These are phyloP conservation scores for Sitobion miscanthi DNA, from an alignment of 1,140 invertebrate genomes.

Conservation along the genomic window DNA sequence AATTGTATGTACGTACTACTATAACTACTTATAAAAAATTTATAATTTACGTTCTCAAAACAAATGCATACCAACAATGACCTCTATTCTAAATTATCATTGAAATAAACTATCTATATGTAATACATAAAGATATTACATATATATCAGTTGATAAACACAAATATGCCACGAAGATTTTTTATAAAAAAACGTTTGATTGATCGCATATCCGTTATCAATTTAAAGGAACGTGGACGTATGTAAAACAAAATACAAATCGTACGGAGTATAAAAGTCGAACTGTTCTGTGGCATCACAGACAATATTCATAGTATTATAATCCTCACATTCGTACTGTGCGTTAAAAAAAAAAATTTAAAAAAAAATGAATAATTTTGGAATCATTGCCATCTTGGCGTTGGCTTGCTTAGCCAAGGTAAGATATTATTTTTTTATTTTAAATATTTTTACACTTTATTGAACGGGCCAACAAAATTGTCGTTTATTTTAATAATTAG, in stretches of 20 bases:
- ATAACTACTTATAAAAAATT: neutral
- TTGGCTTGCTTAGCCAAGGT: neutral
- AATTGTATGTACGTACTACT: neutral
- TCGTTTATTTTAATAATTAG: neutral
- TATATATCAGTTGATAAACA: too few relatives aligned
- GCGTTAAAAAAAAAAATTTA: neutral
- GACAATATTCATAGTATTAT: neutral
- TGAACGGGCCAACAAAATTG: neutral
- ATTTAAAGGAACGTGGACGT: neutral
- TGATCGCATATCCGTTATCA: conserved; percentile 8
- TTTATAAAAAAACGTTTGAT: neutral
- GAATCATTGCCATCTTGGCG: neutral
- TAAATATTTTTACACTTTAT: neutral
- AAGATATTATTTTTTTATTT: neutral
- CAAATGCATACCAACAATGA: neutral
- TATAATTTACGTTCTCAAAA: neutral
- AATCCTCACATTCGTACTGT: neutral
- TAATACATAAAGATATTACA: too few relatives aligned
- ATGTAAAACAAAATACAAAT: neutral
- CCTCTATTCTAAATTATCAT: neutral
- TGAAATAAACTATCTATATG: neutral
- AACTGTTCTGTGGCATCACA: neutral
- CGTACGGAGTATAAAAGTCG: neutral
- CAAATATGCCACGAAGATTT: too few relatives aligned
- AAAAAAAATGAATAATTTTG: neutral